These are phyloP conservation scores for Microtus oregoni DNA, from an alignment of 2,113 vertebrate species.

Conservation along the genomic window DNA sequence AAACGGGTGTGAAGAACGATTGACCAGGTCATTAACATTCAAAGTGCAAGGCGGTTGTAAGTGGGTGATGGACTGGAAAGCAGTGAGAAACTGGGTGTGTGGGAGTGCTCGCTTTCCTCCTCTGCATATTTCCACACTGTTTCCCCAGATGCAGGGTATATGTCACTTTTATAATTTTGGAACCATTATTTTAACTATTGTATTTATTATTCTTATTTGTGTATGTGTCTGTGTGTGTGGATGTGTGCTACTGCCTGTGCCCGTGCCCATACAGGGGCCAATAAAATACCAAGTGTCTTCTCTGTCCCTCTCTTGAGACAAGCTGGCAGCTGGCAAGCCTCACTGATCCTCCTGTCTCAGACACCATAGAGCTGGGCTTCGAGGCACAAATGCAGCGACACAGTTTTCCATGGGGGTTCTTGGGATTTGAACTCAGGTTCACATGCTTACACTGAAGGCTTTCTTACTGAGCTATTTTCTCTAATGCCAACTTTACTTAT, in stretches of 20 bases:
- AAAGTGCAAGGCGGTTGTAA: not conserved
- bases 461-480: not conserved
- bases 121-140: not conserved
- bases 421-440: not conserved
- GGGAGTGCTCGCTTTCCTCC: not conserved
- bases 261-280: not conserved
- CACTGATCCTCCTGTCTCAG: not conserved
- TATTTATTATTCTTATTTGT: not conserved
- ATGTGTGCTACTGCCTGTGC: not conserved
- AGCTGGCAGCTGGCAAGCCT: not conserved
- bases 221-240: not conserved
- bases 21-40: not conserved
- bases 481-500: not conserved
- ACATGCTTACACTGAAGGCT: not conserved
- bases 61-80: not conserved
- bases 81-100: not conserved
- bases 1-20: not conserved
- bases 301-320: not conserved
- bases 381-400: not conserved
- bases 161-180: conserved; percentile 9
- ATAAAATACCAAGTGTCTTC: not conserved
- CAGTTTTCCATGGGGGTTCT: not conserved
- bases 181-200: not conserved
- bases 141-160: not conserved
- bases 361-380: not conserved